Evolutionary conservation across 2,888 invertebrate genomes (phyloP), one percentile per base, ranked within the genome.

Genomic region (Perdita meconis): DNA sequence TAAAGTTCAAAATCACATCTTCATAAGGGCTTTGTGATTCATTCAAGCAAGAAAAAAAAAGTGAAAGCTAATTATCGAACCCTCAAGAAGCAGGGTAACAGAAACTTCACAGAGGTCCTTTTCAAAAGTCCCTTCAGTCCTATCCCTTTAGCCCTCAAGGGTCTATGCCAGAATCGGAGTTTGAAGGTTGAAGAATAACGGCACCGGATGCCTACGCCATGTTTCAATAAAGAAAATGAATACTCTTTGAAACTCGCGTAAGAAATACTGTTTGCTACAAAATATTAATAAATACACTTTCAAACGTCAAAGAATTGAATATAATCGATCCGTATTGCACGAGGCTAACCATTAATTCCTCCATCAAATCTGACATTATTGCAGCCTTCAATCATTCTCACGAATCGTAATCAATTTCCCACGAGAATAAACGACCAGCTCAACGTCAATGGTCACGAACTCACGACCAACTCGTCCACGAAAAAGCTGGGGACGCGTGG

Each of bases 51-150:
- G n/a, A 6, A 22, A 61, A 66, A 56, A 66, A 56, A 66, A 69
- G 44, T 77, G 34, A 82, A 74, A 72, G 68, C 38, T 53, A 85
- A 86, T 89, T 88, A 87, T 83, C 69, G 73, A 55, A 67, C 47
- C 73, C 76, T 69, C 61, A 78, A 76, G 70, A 75, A 85, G 74
- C 75, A 81, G 83, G 83, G 34, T 42, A 57, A 60, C 74, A 88
- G 83, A 53, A 87, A 55, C 42, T 6, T 8, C 16, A 16, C 60
- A 80, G 79, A 87, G 84, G 82, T 85, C 40, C 13, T 61, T 83
- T 83, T 61, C 55, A 57, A 30, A 55, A 76, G 71, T 64, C n/a
- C 44, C 66, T 69, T 65, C 42, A 56, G 8, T 16, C 55, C 30
- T 47, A 16, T 24, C 50, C n/a, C 44, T 30, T 22, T n/a, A n/a